Evolutionary conservation across 2,888 invertebrate species (phyloP), one percentile per base, ranked within the genome.

Genomic region (Coecobrya sp.): DNA sequence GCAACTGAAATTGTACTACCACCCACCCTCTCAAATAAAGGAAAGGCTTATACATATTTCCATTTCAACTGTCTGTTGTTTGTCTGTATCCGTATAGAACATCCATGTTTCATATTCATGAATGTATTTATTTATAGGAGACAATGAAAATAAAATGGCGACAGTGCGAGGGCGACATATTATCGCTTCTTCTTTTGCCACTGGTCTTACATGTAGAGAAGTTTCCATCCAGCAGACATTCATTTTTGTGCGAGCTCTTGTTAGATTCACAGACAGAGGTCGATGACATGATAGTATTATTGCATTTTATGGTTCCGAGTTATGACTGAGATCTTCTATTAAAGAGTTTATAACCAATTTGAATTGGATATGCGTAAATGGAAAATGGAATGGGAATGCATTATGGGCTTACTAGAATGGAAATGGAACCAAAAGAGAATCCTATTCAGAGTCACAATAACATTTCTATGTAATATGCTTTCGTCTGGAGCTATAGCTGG

Each of bases 281-380:
- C 89, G 70, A 89, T 89, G 89, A 89, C 89, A 84, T 70, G 55
- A 16, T 27, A 25, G 79, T 30, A 65, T 55, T 85, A 85, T 84
- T 82, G 84, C 82, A 65, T 68, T 89, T 82, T 89, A 84, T 84
- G 68, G 49, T 36, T n/a, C 19, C 36, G 55, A 59, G 82, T 89
- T 89, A 55, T 59, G n/a, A 2, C 49, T 68, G 42, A 55, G 55
- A 16, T 52, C 68, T 81, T 73, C 73, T 59, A 55, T 27, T 82
- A 68, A 89, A 82, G 22, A 30, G 52, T 42, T 68, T 89, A 49
- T 49, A 70, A 84, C 70, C 62, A 49, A 88, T 87, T 76, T 76
- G 68, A 81, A 88, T 88, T 79, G 88, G 76, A 79, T 87, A 19
- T 65, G 42, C 73, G 73, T 25, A 10, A 19, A n/a, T 36, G 68